phyloP scores from a whole-genome alignment of 2,113 vertebrate species.

The Pardalotus punctatus region DNA sequence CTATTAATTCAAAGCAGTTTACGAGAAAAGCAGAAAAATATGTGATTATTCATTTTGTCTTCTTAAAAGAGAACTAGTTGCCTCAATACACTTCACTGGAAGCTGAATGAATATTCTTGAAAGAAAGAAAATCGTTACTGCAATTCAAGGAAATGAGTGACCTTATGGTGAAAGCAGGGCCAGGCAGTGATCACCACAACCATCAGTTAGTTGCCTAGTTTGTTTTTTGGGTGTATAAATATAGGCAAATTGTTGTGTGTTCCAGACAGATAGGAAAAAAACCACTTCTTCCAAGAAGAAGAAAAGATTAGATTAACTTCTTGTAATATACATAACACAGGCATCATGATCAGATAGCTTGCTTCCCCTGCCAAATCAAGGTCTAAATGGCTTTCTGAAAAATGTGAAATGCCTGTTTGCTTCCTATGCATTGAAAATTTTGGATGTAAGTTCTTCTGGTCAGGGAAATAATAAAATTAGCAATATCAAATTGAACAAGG shows the following conservation, averaged over 20 bases:
- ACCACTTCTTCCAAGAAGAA: not conserved
- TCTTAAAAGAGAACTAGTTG: not conserved
- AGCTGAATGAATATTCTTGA: not conserved
- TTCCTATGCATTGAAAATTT: not conserved
- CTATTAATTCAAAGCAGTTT: not conserved
- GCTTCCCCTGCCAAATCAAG: not conserved
- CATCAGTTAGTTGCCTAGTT: not conserved
- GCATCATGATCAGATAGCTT: not conserved
- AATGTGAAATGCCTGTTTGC: not conserved
- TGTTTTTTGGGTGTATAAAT: not conserved
- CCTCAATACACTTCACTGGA: not conserved
- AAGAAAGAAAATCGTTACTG: not conserved
- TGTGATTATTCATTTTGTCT: not conserved
- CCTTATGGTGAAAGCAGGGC: not conserved
- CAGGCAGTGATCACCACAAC: fast-evolving
- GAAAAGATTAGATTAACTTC: not conserved
- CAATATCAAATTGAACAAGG: not conserved
- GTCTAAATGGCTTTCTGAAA: not conserved
- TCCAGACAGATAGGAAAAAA: not conserved
- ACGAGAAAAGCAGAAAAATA: not conserved
- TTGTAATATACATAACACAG: not conserved
- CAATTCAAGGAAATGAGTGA: not conserved
- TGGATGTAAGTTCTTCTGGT: not conserved
- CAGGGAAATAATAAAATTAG: not conserved
- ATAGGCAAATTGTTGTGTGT: not conserved